Evolutionary conservation across 2,888 invertebrate species (phyloP).

Genomic region (Oscheius sp.): DNA sequence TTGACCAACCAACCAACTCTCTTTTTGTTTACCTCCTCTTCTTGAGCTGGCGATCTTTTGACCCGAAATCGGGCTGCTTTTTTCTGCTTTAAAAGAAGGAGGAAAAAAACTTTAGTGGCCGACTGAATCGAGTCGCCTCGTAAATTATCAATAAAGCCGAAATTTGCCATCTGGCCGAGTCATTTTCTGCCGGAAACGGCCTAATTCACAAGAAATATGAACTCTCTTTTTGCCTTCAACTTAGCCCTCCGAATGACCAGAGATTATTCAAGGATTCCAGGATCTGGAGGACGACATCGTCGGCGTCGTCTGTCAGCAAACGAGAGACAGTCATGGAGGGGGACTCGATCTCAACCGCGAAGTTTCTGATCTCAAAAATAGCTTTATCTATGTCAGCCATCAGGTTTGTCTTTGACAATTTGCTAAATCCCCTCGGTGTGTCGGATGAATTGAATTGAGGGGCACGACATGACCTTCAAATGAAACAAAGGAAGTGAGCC

Average conservation of each 20-base stretch:
- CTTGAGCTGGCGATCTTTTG: too few species aligned
- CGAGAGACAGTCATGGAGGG: background rate
- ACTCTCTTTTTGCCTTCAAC: background rate
- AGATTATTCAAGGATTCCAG: constrained; percentile 6
- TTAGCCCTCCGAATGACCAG: background rate
- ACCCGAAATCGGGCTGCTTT: too few species aligned
- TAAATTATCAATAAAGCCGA: constrained; percentile 25
- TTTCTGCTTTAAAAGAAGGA: too few species aligned
- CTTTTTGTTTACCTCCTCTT: too few species aligned
- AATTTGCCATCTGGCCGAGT: constrained; percentile 23
- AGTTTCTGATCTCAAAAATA: constrained; percentile 25
- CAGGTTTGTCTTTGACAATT: constrained; percentile 30
- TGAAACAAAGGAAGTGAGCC: too few species aligned
- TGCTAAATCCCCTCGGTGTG: too few species aligned
- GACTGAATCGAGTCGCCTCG: constrained; percentile 10
- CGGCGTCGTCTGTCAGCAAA: background rate
- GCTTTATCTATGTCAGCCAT: constrained; percentile 30
- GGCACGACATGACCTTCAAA: too few species aligned
- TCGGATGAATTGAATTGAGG: too few species aligned
- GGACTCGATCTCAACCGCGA: background rate
- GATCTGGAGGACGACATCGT: constrained; percentile 27
- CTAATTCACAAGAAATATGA: background rate
- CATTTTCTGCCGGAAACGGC: background rate
- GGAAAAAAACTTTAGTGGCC: too few species aligned
- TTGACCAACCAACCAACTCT: too few species aligned